Base-by-base conservation (phyloP, 1,140 invertebrate species). In the Cryptotermes secundus region DNA sequence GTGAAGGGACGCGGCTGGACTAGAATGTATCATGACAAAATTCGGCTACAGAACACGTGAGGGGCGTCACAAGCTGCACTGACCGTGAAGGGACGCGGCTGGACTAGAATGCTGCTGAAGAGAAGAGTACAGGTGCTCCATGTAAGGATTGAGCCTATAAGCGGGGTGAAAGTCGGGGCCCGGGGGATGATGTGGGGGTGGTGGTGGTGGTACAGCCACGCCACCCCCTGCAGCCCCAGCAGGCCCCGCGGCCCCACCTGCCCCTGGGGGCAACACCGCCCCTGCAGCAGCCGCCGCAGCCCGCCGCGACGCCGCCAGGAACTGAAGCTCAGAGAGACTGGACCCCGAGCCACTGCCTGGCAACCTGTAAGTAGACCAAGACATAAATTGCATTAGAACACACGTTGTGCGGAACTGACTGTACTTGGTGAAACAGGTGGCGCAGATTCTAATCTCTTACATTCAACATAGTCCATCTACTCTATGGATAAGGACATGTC, bases 41-140 rank as follows among this genome's bases (percentile, higher is more conserved):
- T n/a, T n/a, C n/a, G n/a, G n/a, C n/a, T n/a, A n/a, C n/a, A n/a
- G n/a, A n/a, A n/a, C n/a, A n/a, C n/a, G n/a, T n/a, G n/a, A n/a
- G n/a, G n/a, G n/a, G n/a, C n/a, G n/a, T n/a, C n/a, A n/a, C n/a
- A n/a, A n/a, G n/a, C n/a, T n/a, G n/a, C 12, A 79, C 87, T 88
- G 89, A 92, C 91, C 90, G 85, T 92, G 91, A 84, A 92, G 90
- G 34, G 93, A 93, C 86, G 89, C 87, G 84, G 92, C 92, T 86
- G 91, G 91, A 88, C 88, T 89, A 85, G 89, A 87, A 83, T 90
- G 84, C n/a, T 92, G 89, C n/a, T 92, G 89, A 45, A 94, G 89
- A 26, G 93, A 92, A 34, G 89, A 87, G 88, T 94, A 94, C 35
- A 94, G 90, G 87, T 93, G 93, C 89, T 94, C 93, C 92, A 94